Base-by-base conservation (phyloP, 1,140 invertebrate species). In the Teleogryllus occipitalis region DNA sequence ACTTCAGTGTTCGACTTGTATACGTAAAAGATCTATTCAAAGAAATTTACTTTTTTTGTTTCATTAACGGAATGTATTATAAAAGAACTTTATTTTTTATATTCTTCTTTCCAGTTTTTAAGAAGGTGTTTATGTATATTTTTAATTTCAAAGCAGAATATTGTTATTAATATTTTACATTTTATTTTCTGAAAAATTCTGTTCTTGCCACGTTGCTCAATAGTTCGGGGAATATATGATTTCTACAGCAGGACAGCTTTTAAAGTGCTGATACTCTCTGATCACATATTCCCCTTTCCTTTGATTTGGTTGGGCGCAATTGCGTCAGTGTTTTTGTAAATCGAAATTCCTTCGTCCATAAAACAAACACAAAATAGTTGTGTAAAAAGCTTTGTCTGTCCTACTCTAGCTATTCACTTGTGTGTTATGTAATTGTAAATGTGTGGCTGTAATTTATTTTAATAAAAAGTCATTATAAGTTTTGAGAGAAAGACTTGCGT, bases 401-500 rank as follows among this genome's bases (percentile, higher is more conserved):
- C 54, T 18, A 65, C 54, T 65, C 54, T 65, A 65, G 54, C 54
- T 65, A 65, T 65, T 65, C 54, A 65, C 54, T 65, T 77, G 76
- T 77, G 76, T 77, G 76, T 77, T 76, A 76, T 76, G 54, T 65
- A 10, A 65, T 76, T 77, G 76, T 77, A 77, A 48, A 48, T 77
- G 85, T 86, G 85, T 86, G 85, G 86, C 83, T 86, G 85, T 86
- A 86, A 86, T 86, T 86, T 86, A 86, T 86, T 86, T 86, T 85
- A 86, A 81, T 81, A 81, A 86, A 83, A 85, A 85, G 82, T 85
- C 83, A 85, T 39, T 39, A 39, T 85, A 86, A 75, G 78, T 79
- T 79, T 79, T 79, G 65, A 79, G 73, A 73, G 47, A 47, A 75
- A 75, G 12, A 18, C 18, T 27, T 10, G 12, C 8, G 49, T 72